Conservation (phyloP, 2,888 invertebrate species). For the Spisula solida region DNA sequence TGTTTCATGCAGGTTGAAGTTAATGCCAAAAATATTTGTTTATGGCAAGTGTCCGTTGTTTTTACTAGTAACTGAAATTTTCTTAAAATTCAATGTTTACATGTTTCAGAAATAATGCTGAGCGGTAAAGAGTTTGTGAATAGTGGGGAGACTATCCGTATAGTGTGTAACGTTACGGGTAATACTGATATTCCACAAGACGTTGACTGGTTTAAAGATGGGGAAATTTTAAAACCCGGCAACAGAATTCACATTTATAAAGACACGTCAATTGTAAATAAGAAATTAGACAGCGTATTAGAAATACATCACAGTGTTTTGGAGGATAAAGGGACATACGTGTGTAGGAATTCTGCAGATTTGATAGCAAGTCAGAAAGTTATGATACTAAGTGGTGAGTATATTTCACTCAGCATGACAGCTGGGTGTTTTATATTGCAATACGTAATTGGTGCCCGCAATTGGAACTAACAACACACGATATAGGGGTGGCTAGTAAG, state of each 20-base stretch:
- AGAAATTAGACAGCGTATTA: slow-evolving; percentile 68
- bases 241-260: slow-evolving; percentile 61
- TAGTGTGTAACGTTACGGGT: slow-evolving; percentile 67
- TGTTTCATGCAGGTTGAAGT: no score
- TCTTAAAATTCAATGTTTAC: no score
- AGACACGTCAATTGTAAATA: slow-evolving; percentile 59
- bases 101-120: slow-evolving; percentile 60
- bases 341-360: slow-evolving; percentile 68
- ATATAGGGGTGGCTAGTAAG: no score
- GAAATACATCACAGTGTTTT: slow-evolving; percentile 62
- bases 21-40: no score
- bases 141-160: slow-evolving; percentile 63
- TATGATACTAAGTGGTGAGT: slow-evolving; percentile 69
- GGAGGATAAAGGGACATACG: slow-evolving; percentile 69
- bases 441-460: no score
- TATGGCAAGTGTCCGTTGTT: no score
- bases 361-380: slow-evolving; percentile 68
- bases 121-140: slow-evolving; percentile 63
- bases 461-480: no score
- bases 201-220: slow-evolving; percentile 72
- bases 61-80: no score
- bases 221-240: slow-evolving; percentile 56
- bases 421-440: not conserved
- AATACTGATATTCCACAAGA: slow-evolving; percentile 65
- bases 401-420: not conserved